These are phyloP conservation scores for Dryobotodes eremita DNA, from an alignment of 2,888 invertebrate species.

Conservation along the genomic window DNA sequence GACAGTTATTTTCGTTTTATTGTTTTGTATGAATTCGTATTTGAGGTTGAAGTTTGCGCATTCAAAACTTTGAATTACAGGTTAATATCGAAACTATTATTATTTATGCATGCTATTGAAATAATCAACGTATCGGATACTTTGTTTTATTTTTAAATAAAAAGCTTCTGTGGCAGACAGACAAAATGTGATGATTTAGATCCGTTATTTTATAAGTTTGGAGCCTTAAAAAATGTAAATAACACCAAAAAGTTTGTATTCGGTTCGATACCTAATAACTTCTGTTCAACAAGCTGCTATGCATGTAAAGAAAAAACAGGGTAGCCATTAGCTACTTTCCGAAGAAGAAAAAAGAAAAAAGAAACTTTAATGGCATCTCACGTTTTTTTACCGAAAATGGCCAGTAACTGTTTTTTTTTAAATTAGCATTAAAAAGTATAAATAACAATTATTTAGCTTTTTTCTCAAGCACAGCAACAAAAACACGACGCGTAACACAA, in stretches of 20 bases:
- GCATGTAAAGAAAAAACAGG: neutral
- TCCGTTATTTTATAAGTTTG: neutral
- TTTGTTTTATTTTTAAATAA: neutral
- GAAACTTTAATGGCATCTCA: neutral
- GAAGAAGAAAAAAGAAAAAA: neutral
- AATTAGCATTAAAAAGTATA: neutral
- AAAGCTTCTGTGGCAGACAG: neutral
- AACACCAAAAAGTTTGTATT: neutral
- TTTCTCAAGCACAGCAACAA: neutral
- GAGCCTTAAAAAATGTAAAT: neutral
- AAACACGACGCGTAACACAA: neutral
- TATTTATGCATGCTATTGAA: neutral
- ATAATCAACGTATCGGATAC: neutral
- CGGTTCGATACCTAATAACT: neutral
- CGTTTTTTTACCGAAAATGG: neutral
- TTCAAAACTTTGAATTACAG: neutral
- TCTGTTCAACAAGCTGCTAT: neutral
- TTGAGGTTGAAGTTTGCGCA: constrained; percentile 1
- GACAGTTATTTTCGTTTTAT: constrained; percentile 41
- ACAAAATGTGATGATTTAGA: neutral
- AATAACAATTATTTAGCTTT: neutral
- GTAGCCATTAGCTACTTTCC: neutral
- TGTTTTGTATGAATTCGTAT: constrained; percentile 22
- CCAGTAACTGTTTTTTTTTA: neutral
- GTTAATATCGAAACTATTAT: neutral